Conservation (phyloP, 2,888 invertebrate species). For the Scrobipalpa costella region DNA sequence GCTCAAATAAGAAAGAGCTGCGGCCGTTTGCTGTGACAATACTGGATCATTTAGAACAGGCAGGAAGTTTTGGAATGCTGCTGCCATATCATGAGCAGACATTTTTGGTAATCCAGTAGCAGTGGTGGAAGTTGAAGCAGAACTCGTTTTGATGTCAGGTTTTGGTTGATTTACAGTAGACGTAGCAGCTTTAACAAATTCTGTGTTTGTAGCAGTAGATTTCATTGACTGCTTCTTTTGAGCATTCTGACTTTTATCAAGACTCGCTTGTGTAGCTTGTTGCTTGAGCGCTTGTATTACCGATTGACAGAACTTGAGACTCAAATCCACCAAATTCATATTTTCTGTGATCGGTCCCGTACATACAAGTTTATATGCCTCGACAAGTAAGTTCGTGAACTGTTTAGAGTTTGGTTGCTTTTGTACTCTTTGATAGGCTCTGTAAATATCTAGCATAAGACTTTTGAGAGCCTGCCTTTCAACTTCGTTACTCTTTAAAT, state of each 20-base stretch:
- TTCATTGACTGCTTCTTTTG: slow-evolving; percentile 65
- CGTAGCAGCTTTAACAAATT: slow-evolving; percentile 43
- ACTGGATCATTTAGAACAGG: slow-evolving; percentile 66
- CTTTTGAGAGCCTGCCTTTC: slow-evolving; percentile 76
- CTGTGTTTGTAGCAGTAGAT: slow-evolving; percentile 36
- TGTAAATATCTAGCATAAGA: slow-evolving; percentile 82
- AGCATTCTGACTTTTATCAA: slow-evolving; percentile 63
- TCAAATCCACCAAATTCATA: slow-evolving; percentile 83
- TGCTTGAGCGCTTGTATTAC: slow-evolving; percentile 81
- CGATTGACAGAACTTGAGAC: slow-evolving; percentile 86
- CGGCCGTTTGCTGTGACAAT: slow-evolving; percentile 65
- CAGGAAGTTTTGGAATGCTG: slow-evolving; percentile 66
- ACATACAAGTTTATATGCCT: slow-evolving; percentile 85
- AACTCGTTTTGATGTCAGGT: slow-evolving; percentile 32
- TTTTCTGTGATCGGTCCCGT: slow-evolving; percentile 83
- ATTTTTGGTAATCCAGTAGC: slow-evolving; percentile 56
- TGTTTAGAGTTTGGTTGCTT: slow-evolving; percentile 82
- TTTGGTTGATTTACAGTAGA: slow-evolving; percentile 43
- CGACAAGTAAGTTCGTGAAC: slow-evolving; percentile 84
- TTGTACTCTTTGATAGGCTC: slow-evolving; percentile 85
- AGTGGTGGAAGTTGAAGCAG: slow-evolving; percentile 35
- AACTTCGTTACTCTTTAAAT: slow-evolving; percentile 68
- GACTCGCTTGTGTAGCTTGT: slow-evolving; percentile 65
- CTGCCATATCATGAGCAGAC: slow-evolving; percentile 62
- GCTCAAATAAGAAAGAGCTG: slow-evolving; percentile 64